Percentiles rank a stretch among this genome's conserved stretches.
phyloP scores from a whole-genome alignment of 2,113 vertebrate species.

The Notothenia rossii region DNA sequence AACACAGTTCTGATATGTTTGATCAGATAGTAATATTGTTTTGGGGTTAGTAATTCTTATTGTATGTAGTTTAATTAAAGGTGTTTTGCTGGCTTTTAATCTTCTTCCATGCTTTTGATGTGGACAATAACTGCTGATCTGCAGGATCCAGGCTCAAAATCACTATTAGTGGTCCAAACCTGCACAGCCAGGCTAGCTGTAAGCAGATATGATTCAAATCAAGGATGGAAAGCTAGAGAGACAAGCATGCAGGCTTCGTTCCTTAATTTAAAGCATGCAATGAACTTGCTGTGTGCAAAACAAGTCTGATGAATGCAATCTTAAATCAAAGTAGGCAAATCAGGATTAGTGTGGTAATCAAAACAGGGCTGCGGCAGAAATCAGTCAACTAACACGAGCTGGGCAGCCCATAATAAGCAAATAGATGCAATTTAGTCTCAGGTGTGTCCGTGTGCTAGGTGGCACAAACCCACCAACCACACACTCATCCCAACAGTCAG shows the following conservation, averaged over 20 bases:
- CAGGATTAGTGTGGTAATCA: background rate
- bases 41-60: background rate
- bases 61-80: background rate
- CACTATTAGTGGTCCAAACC: too few species aligned
- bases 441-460: conserved; percentile 1
- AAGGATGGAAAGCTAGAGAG: too few species aligned
- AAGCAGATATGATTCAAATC: too few species aligned
- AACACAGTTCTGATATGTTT: background rate
- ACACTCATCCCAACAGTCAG: background rate
- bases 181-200: too few species aligned
- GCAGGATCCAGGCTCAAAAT: too few species aligned
- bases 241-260: too few species aligned
- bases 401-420: background rate
- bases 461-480: background rate
- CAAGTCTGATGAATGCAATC: conserved; percentile 1
- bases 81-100: background rate
- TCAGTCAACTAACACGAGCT: background rate
- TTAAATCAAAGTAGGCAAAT: background rate
- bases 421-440: background rate
- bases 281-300: background rate
- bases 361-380: background rate
- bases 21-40: background rate
- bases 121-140: too few species aligned
- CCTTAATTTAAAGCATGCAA: background rate
- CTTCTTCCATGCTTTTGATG: background rate